Percentiles rank a stretch among this genome's conserved stretches.
These are phyloP conservation scores for Zaprionus lachaisei DNA, from an alignment of 1,140 invertebrate species.

Conservation along the genomic window DNA sequence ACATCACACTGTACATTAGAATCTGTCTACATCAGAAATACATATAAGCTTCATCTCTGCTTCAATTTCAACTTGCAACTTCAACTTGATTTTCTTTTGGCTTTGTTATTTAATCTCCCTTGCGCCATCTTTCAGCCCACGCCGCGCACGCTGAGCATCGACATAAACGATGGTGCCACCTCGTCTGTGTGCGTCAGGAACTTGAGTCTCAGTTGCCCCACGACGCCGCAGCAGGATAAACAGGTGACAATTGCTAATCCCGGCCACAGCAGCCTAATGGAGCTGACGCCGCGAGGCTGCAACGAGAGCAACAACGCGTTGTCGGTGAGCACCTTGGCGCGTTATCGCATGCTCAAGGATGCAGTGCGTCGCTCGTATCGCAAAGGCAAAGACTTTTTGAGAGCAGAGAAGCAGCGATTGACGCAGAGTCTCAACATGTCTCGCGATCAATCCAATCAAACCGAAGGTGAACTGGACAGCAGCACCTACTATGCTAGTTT, in stretches of 20 bases:
- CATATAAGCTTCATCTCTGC: conserved; percentile 55
- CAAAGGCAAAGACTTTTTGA: conserved; percentile 70
- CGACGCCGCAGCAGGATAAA: conserved; percentile 62
- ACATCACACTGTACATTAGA: conserved; percentile 38
- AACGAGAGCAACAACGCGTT: conserved; percentile 51
- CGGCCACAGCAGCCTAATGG: conserved; percentile 51
- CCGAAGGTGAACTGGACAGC: conserved; percentile 55
- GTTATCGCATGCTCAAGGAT: conserved; percentile 68
- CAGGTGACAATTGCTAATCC: neutral
- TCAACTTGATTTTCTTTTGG: conserved; percentile 19
- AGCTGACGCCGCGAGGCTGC: conserved; percentile 35
- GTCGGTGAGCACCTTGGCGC: conserved; percentile 63
- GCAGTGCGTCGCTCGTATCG: conserved; percentile 74
- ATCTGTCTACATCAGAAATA: conserved; percentile 16
- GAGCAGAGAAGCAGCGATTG: conserved; percentile 59
- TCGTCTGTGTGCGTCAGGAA: conserved; percentile 13
- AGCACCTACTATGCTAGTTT: conserved; percentile 62
- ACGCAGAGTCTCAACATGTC: conserved; percentile 54
- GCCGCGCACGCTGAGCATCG: conserved; percentile 57
- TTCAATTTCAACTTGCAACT: conserved; percentile 25
- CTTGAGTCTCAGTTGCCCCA: conserved; percentile 69
- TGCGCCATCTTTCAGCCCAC: conserved; percentile 61
- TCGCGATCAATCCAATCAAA: conserved; percentile 58
- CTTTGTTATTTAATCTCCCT: conserved; percentile 21
- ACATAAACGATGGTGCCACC: conserved; percentile 48